Conservation (phyloP, 1,140 invertebrate genomes). For the Acarapis woodi region DNA sequence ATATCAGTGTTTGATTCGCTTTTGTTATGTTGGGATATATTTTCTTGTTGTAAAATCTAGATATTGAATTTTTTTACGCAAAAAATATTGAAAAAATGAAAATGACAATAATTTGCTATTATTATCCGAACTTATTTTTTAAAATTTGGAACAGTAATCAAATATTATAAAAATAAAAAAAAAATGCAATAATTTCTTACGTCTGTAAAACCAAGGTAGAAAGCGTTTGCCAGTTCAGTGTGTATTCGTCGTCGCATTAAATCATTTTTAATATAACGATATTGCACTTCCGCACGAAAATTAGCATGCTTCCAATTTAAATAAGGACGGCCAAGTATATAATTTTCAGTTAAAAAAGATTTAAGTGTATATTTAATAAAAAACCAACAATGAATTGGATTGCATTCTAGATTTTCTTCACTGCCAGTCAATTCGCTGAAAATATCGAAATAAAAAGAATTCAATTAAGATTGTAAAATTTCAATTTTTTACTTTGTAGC, state of each 20-base stretch:
- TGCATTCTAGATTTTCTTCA: no score
- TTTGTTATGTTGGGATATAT: no score
- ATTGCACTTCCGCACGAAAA: constrained; percentile 12
- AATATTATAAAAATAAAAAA: no score
- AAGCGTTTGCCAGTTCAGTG: constrained; percentile 13
- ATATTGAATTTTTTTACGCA: no score
- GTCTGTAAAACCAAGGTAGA: constrained; percentile 13
- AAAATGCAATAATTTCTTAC: background rate
- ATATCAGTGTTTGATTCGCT: no score
- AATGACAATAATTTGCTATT: no score
- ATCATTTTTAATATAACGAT: constrained; percentile 12
- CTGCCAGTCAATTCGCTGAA: constrained; percentile 4
- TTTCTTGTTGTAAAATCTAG: no score
- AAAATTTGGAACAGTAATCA: no score
- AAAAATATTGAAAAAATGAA: no score
- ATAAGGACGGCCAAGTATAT: constrained; percentile 14
- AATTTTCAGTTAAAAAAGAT: constrained; percentile 13
- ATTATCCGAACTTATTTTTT: no score
- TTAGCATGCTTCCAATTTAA: constrained; percentile 14
- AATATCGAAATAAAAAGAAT: background rate
- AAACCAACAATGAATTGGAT: no score
- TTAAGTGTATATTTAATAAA: no score
- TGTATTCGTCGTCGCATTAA: constrained; percentile 10
- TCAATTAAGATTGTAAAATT: background rate
- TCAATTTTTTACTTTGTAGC: background rate